These are phyloP conservation scores for Drosophila tsacasi DNA, from an alignment of 1,140 invertebrate genomes.

Conservation along the genomic window DNA sequence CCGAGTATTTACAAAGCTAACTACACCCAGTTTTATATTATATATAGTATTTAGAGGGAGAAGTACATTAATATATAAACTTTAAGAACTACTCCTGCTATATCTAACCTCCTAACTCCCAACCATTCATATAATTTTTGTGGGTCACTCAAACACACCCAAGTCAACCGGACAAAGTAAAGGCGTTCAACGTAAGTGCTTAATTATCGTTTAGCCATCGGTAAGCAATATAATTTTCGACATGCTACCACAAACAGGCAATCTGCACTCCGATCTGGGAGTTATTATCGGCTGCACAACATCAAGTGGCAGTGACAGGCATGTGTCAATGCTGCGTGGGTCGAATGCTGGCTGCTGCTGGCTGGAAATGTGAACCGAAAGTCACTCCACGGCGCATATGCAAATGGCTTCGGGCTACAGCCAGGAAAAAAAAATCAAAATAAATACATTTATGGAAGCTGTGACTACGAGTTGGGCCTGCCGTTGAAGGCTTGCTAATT, in stretches of 20 bases:
- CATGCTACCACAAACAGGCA: conserved; percentile 64
- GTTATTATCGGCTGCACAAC: conserved; percentile 41
- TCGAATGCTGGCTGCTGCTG: conserved; percentile 19
- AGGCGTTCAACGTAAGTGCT: conserved; percentile 40
- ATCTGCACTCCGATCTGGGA: conserved; percentile 8
- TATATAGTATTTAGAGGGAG: not conserved
- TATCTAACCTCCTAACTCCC: not conserved
- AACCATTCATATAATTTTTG: not conserved
- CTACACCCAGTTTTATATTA: not conserved
- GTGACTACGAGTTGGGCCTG: conserved; percentile 34
- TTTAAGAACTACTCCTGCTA: not conserved
- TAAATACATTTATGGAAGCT: conserved; percentile 64
- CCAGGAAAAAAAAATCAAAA: conserved; percentile 25
- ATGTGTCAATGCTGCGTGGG: conserved; percentile 72
- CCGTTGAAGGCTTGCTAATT: conserved; percentile 78
- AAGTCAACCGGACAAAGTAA: conserved; percentile 13
- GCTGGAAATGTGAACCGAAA: conserved; percentile 38
- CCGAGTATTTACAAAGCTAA: conserved; percentile 5
- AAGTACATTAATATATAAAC: not conserved
- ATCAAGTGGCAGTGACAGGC: conserved; percentile 61
- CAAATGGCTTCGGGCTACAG: conserved; percentile 32
- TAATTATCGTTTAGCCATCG: conserved; percentile 51
- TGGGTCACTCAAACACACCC: conserved; percentile 26
- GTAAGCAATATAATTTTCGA: conserved; percentile 46
- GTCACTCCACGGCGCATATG: conserved; percentile 39